These are phyloP conservation scores for Leptinotarsa peninsularis DNA, from an alignment of 2,888 invertebrate species.

Conservation along the genomic window DNA sequence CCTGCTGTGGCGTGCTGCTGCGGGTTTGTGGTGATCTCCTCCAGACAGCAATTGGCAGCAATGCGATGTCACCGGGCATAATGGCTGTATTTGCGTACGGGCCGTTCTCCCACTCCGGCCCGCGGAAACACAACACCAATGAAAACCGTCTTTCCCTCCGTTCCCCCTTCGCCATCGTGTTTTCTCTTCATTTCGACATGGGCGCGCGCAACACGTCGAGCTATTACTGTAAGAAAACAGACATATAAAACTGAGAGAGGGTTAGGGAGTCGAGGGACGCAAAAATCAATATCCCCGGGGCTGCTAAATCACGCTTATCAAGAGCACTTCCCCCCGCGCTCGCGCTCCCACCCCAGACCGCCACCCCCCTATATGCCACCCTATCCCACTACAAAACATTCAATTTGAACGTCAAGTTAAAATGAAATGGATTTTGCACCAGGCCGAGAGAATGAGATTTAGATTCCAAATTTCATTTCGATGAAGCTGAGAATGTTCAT, in stretches of 20 bases:
- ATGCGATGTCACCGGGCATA: constrained; percentile 62
- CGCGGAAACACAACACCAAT: constrained; percentile 66
- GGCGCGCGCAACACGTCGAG: constrained; percentile 67
- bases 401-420: constrained; percentile 73
- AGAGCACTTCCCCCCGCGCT: constrained; percentile 67
- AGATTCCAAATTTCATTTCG: constrained; percentile 65
- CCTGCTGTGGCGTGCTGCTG: constrained; percentile 25
- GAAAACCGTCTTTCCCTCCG: constrained; percentile 63
- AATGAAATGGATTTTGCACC: constrained; percentile 72
- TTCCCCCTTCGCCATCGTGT: constrained; percentile 59
- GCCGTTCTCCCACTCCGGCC: constrained; percentile 55
- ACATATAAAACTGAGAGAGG: constrained; percentile 69
- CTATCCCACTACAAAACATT: constrained; percentile 70
- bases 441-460: constrained; percentile 67
- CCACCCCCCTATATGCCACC: constrained; percentile 46
- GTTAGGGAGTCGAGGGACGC: constrained; percentile 66
- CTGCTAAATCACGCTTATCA: constrained; percentile 80
- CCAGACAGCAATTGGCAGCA: constrained; percentile 54
- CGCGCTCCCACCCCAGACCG: constrained; percentile 53
- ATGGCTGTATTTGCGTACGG: constrained; percentile 66
- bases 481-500: constrained; percentile 40
- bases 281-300: constrained; percentile 75
- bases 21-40: constrained; percentile 48
- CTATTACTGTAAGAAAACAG: constrained; percentile 71
- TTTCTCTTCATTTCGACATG: constrained; percentile 66